Percentiles rank a stretch among this genome's conserved stretches.
Evolutionary conservation across 2,797 vertebrate species (phyloP).

Genomic region (Selene dorsalis): DNA sequence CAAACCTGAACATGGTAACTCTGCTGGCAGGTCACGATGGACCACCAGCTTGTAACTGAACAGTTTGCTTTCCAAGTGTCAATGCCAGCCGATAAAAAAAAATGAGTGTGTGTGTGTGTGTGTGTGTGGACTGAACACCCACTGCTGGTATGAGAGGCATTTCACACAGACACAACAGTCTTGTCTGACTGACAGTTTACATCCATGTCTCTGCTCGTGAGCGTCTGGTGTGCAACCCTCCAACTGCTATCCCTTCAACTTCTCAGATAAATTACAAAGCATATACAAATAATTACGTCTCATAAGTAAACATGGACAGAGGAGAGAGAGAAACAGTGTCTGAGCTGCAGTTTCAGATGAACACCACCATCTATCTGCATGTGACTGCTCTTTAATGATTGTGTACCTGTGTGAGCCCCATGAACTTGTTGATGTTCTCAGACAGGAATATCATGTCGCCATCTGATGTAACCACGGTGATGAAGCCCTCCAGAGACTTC

Average conservation of each 20-base stretch:
- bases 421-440: slow-evolving; percentile 98
- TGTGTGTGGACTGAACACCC: background rate
- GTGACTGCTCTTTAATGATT: background rate
- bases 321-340: background rate
- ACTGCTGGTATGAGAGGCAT: slow-evolving; percentile 23
- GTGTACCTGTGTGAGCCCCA: slow-evolving; percentile 96
- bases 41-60: background rate
- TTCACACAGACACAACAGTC: slow-evolving; percentile 37
- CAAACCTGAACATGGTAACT: too few relatives aligned
- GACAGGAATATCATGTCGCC: slow-evolving; percentile 98
- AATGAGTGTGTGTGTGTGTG: slow-evolving; percentile 11
- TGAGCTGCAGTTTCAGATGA: background rate
- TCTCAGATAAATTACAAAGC: background rate
- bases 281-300: background rate
- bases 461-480: slow-evolving; percentile 96
- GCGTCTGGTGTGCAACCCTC: background rate
- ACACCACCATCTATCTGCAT: background rate
- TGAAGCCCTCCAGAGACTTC: slow-evolving; percentile 96
- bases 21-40: too few relatives aligned
- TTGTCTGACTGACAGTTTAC: background rate
- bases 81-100: background rate
- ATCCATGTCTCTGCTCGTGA: background rate
- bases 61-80: background rate
- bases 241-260: background rate
- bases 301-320: background rate